Evolutionary conservation across 1,140 invertebrate genomes (phyloP), one percentile per base, ranked within the genome.

Genomic region (Heliconius congener): DNA sequence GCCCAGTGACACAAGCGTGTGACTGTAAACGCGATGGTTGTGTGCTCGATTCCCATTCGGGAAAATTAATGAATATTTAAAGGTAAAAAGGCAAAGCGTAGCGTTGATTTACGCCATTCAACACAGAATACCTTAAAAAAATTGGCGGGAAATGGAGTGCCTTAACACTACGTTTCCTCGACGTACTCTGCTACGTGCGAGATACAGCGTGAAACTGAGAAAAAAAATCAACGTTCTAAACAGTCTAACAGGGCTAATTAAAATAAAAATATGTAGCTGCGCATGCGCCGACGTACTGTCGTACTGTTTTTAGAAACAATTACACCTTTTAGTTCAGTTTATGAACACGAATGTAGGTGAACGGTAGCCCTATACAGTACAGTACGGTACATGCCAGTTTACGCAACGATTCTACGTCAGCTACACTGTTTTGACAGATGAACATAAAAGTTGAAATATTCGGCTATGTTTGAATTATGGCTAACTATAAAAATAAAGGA

Each of bases 241-340:
- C 75, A 75, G 74, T 84, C 84, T 87, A 87, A 85, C 79, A 71
- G 82, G 78, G 81, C 87, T 89, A 89, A 89, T 87, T 87, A 80
- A 81, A 84, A 79, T 76, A 73, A 78, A 46, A 46, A n/a, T 3
- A 19, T n/a, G 27, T 27, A 30, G 71, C 78, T 80, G 74, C 78
- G 81, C 76, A 79, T 74, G 74, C 71, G 74, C 80, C 71, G 82
- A 78, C 76, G 77, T 78, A 80, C 19, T 75, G 77, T 75, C 74
- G 60, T 92, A 34, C 34, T 34, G 89, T 93, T 90, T 89, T 80
- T 83, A 50, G 76, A 87, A 91, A 85, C 88, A 91, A 93, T 93
- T 93, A 92, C 87, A 88, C 84, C 89, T 82, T 90, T 93, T 93
- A 92, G 89, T 85, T 80, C 84, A 80, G 83, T 88, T 84, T 82